A percentile compares a stretch with the other conserved stretches of the same genome.
These are phyloP conservation scores for Sebastes cheni DNA, from an alignment of 2,797 vertebrate genomes.

Conservation along the genomic window DNA sequence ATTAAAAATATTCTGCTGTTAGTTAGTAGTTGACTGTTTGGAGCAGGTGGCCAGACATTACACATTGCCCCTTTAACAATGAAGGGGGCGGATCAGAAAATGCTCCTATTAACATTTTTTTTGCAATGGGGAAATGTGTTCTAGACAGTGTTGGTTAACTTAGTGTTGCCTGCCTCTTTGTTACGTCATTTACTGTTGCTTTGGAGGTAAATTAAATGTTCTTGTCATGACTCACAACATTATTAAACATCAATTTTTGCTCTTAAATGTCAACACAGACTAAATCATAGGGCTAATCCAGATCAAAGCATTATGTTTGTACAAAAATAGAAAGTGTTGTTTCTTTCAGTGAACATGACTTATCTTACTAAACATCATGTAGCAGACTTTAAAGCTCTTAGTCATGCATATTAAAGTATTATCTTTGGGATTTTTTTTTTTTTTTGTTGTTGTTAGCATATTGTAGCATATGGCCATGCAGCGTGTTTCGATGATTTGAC, in stretches of 20 bases:
- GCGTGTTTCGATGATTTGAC: conserved; percentile 29
- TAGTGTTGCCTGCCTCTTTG: neutral
- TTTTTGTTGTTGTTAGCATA: neutral
- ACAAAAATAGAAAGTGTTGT: neutral
- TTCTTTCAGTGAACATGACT: neutral
- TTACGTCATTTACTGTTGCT: neutral
- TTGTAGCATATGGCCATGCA: conserved; percentile 36
- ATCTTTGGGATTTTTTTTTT: neutral
- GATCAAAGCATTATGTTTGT: neutral
- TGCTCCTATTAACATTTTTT: too few relatives aligned
- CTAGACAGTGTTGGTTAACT: neutral
- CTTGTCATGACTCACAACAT: neutral
- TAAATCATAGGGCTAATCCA: neutral
- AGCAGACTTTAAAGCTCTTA: neutral
- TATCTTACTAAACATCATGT: neutral
- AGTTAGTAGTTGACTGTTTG: neutral
- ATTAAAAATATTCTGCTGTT: too few relatives aligned
- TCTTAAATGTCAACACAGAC: neutral
- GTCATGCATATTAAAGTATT: conserved; percentile 6
- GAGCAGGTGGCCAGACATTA: neutral
- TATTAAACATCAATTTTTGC: neutral
- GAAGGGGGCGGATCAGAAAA: neutral
- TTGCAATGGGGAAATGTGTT: neutral
- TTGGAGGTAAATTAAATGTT: neutral
- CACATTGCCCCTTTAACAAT: neutral